A percentile compares a stretch with the other conserved stretches of the same genome.
Conservation (phyloP, 2,113 vertebrate species). For the Thalassarche chlororhynchos region DNA sequence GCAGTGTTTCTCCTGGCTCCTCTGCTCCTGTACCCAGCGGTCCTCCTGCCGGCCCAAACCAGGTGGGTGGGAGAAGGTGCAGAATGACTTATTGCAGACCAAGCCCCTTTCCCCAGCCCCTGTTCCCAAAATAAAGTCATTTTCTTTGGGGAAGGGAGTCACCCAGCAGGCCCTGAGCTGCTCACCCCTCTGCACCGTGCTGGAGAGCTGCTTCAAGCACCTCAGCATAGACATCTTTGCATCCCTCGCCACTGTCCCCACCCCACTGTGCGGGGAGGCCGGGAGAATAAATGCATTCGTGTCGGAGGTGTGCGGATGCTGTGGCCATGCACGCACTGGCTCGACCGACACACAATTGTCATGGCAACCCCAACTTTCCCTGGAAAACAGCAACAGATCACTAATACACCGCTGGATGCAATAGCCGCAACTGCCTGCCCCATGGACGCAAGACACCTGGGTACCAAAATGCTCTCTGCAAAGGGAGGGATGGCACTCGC, state of each 20-base stretch:
- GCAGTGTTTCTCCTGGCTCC: background rate
- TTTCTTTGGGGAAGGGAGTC: background rate
- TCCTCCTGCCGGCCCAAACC: background rate
- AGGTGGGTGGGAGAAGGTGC: background rate
- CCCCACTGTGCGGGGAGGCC: background rate
- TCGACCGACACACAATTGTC: background rate
- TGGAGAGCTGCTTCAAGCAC: background rate
- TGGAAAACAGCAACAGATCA: background rate
- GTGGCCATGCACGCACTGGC: background rate
- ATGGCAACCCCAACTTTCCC: slow-evolving; percentile 26
- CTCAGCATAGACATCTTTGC: background rate
- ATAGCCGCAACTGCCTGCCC: background rate
- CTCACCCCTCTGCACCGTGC: background rate
- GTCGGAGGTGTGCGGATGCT: background rate
- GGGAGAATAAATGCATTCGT: background rate
- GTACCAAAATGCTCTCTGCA: background rate
- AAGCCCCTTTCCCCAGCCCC: background rate
- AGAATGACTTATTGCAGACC: background rate
- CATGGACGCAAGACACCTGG: background rate
- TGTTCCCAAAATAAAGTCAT: background rate
- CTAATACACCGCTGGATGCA: background rate
- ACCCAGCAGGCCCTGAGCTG: background rate
- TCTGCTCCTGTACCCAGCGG: background rate
- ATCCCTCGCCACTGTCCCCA: background rate
- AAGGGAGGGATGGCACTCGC: background rate